These are phyloP conservation scores for Charaxes varanes DNA, from an alignment of 1,140 invertebrate species.

Conservation along the genomic window DNA sequence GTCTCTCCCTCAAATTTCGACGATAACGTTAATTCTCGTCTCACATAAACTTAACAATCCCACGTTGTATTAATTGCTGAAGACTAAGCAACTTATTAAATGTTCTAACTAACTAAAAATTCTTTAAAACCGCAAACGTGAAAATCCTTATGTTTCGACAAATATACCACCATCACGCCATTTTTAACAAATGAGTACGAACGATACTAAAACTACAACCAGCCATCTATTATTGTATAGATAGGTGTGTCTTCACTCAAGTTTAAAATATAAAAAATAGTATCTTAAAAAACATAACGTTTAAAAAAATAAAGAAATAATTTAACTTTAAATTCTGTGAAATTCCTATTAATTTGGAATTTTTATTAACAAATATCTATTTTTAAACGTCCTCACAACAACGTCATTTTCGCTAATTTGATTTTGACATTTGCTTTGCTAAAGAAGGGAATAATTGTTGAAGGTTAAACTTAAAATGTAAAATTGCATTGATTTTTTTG, in stretches of 20 bases:
- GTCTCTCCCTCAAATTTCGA: conserved; percentile 72
- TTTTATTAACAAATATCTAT: too few relatives aligned
- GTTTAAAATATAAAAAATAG: neutral
- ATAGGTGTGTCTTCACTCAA: conserved; percentile 1
- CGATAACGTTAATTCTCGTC: conserved; percentile 32
- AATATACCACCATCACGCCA: conserved; percentile 63
- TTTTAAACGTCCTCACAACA: too few relatives aligned
- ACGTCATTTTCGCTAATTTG: conserved; percentile 9
- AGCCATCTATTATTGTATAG: conserved; percentile 13
- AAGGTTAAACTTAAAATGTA: too few relatives aligned
- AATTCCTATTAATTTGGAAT: neutral
- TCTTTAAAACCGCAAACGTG: conserved; percentile 54
- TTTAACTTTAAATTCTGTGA: neutral
- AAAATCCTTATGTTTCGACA: conserved; percentile 58
- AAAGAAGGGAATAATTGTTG: too few relatives aligned
- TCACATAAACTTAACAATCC: conserved; percentile 27
- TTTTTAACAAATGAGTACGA: conserved; percentile 67
- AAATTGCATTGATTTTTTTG: too few relatives aligned
- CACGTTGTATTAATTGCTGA: conserved; percentile 31
- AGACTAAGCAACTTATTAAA: conserved; percentile 43
- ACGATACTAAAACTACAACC: conserved; percentile 8
- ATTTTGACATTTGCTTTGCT: too few relatives aligned
- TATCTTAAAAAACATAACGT: conserved; percentile 1
- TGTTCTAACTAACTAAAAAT: conserved; percentile 44
- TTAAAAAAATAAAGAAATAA: neutral